Percentiles rank a stretch among this genome's conserved stretches.
These are phyloP conservation scores for Caenorhabditis virilis DNA, from an alignment of 2,888 invertebrate species.

Conservation along the genomic window DNA sequence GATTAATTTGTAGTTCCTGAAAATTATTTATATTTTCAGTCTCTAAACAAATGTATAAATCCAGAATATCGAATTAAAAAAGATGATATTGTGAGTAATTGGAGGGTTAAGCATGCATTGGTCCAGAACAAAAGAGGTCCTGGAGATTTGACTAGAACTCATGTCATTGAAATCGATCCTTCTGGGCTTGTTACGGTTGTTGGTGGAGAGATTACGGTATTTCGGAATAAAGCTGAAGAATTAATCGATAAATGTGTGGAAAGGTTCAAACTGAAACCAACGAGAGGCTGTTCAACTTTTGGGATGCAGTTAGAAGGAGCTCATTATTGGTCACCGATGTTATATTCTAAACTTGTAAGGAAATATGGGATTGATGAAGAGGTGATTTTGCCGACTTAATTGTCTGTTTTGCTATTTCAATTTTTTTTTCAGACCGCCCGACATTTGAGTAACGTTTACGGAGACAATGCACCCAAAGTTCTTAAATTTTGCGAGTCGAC, in stretches of 20 bases:
- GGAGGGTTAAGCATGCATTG: constrained; percentile 19
- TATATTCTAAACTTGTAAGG: constrained; percentile 11
- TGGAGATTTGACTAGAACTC: constrained; percentile 11
- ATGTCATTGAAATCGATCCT: constrained; percentile 15
- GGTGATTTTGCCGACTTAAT: constrained; percentile 2
- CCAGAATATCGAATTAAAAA: constrained; percentile 16
- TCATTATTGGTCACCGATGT: constrained; percentile 18
- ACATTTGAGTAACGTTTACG: constrained; percentile 19
- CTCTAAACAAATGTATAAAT: too few relatives aligned
- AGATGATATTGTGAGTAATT: constrained; percentile 19
- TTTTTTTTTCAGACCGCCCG: too few relatives aligned
- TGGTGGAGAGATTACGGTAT: constrained; percentile 27
- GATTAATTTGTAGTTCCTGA: background rate
- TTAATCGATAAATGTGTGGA: constrained; percentile 17
- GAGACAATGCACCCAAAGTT: constrained; percentile 19
- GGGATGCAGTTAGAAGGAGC: constrained; percentile 21
- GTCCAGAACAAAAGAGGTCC: constrained; percentile 20
- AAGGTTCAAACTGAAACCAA: background rate
- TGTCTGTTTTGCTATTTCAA: too few relatives aligned
- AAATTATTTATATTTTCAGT: too few relatives aligned
- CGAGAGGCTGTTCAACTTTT: constrained; percentile 12
- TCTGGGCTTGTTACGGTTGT: constrained; percentile 22
- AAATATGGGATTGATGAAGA: constrained; percentile 24
- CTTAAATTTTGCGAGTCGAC: constrained; percentile 20
- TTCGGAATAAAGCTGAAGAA: constrained; percentile 23